Evolutionary conservation across 2,888 invertebrate genomes (phyloP).

Genomic region (Drosophila siamana): DNA sequence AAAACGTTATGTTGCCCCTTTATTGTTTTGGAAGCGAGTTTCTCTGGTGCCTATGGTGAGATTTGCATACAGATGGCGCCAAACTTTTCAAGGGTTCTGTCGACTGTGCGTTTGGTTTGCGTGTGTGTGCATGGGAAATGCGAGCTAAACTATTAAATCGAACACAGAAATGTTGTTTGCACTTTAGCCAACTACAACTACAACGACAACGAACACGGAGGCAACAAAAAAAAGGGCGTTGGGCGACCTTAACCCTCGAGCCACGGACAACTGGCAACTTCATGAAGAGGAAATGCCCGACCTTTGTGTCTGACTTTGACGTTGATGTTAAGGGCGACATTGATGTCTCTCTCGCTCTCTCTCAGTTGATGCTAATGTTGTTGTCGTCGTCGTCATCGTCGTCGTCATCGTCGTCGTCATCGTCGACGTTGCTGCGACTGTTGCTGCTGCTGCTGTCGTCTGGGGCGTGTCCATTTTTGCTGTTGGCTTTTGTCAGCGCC

Average conservation of each 20-base stretch:
- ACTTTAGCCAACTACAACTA: background rate
- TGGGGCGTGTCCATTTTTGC: constrained; percentile 35
- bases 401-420: constrained; percentile 1
- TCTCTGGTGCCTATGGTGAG: too few species aligned
- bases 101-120: too few species aligned
- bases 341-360: constrained; percentile 15
- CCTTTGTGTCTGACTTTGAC: constrained; percentile 44
- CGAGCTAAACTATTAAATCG: constrained; percentile 40
- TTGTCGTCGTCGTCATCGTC: constrained; percentile 16
- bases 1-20: constrained; percentile 11
- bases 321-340: constrained; percentile 25
- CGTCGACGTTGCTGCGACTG: background rate
- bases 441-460: too few species aligned
- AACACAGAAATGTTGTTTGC: constrained; percentile 10
- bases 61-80: constrained; percentile 63
- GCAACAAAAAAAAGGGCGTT: constrained; percentile 4
- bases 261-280: constrained; percentile 4
- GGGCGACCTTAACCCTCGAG: constrained; percentile 32
- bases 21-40: too few species aligned
- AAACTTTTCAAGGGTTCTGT: constrained; percentile 30
- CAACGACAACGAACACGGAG: too few species aligned
- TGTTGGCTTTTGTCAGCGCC: constrained; percentile 28
- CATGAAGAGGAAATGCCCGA: constrained; percentile 25
- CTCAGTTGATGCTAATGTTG: constrained; percentile 12
- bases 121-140: constrained; percentile 28